phyloP scores from a whole-genome alignment of 2,113 vertebrate species.

The Motacilla tschutschensis region DNA sequence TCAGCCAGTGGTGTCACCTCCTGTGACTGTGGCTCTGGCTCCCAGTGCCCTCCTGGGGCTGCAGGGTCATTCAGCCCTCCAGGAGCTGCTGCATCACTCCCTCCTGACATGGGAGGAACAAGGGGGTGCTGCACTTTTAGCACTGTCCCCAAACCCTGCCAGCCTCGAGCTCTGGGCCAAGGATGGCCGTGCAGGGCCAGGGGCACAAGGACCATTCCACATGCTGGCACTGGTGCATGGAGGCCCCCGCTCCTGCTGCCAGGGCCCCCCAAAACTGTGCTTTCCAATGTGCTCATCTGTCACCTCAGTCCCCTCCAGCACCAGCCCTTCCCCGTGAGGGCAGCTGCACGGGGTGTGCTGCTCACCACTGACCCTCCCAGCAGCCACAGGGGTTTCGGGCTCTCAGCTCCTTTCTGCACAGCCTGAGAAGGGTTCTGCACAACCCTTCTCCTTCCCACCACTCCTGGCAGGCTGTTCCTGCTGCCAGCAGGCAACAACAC shows the following conservation, averaged over 20 bases:
- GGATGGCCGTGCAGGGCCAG: accelerated
- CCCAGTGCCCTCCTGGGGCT: not conserved
- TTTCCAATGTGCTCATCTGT: not conserved
- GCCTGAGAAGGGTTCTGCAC: not conserved
- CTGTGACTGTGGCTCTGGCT: accelerated
- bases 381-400: accelerated
- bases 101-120: accelerated
- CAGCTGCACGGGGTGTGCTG: not conserved
- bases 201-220: not conserved
- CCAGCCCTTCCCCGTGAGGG: not conserved
- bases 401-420: not conserved
- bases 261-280: too few species aligned
- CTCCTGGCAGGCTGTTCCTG: not conserved
- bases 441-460: accelerated
- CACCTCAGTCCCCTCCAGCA: not conserved
- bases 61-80: not conserved
- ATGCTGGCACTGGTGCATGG: too few species aligned
- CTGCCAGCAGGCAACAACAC: not conserved
- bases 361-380: not conserved
- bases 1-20: not conserved
- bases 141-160: not conserved
- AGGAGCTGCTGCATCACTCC: accelerated
- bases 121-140: not conserved
- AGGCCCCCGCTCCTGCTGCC: not conserved
- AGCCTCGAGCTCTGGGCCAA: not conserved